Evolutionary conservation across 1,140 invertebrate genomes (phyloP), one percentile per base, ranked within the genome.

Genomic region (Wiebesia pumilae): DNA sequence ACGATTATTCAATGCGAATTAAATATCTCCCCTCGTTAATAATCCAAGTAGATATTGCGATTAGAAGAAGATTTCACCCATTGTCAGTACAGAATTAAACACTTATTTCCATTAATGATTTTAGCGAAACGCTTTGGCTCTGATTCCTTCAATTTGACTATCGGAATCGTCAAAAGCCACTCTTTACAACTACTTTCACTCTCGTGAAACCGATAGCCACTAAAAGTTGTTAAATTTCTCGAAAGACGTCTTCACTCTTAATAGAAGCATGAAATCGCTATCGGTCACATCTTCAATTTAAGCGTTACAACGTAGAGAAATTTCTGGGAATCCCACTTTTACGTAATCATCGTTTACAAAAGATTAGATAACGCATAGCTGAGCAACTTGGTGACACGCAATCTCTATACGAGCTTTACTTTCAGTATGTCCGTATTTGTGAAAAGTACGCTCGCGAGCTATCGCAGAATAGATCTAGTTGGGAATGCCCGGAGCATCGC

Each of bases 101-200:
- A 69, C 33, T 21, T 71, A 30, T 21, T 9, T 71, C 69, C 69
- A 71, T 35, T 71, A 71, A 71, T 71, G 40, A 38, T 71, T 38
- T 16, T 14, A 35, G 21, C 9, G 35, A 71, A 40, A 71, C 40
- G 21, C 69, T 71, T 71, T 38, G 12, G 40, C 35, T 71, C 24
- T 38, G 35, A 38, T 71, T 12, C 21, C 4, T 12, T 38, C 33
- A 40, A 35, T 35, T 71, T 30, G 10, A 24, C 35, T 16, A 40
- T 40, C 21, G 27, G 10, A 10, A 62, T 62, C 58, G 58, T 71
- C 19, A 21, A n/a, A n/a, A n/a, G n/a, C 21, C 33, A 38, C 33
- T 35, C 40, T 38, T 35, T 14, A 30, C 33, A 69, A n/a, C 2
- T 73, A 73, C 81, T 73, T 83, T 83, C 81, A 73, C 67, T 82